phyloP scores from a whole-genome alignment of 2,888 invertebrate genomes.

The Apamea monoglypha region DNA sequence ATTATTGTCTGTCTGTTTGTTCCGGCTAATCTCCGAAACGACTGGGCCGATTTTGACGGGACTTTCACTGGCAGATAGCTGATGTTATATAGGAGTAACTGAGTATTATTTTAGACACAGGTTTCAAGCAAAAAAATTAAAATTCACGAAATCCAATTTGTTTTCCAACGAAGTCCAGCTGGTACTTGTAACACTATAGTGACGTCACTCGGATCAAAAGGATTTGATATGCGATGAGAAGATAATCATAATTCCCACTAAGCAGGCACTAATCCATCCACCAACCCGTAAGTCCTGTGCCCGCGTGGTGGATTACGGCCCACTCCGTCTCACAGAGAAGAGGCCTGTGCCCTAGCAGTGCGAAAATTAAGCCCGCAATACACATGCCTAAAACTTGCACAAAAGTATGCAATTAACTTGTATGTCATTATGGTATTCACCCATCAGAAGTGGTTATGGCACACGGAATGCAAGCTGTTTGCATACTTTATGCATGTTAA shows the following conservation, averaged over 20 bases:
- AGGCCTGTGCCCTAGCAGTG: not conserved
- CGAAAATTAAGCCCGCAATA: not conserved
- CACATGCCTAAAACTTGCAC: no score
- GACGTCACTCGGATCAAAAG: slow-evolving; percentile 2
- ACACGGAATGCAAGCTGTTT: no score
- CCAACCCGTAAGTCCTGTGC: not conserved
- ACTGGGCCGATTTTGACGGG: no score
- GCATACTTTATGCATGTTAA: no score
- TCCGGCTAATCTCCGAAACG: no score
- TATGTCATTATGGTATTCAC: no score
- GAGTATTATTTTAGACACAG: not conserved
- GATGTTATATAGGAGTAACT: no score
- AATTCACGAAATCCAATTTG: not conserved
- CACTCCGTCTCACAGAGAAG: not conserved
- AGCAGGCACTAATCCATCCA: not conserved
- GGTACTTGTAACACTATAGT: not conserved
- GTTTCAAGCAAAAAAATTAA: not conserved
- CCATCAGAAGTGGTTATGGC: no score
- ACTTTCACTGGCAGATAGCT: no score
- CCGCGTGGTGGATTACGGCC: not conserved
- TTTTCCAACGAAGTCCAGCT: not conserved
- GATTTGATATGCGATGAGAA: not conserved
- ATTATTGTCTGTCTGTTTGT: no score
- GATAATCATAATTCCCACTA: not conserved
- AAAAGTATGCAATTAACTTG: no score